These are phyloP conservation scores for Atrichornis clamosus DNA, from an alignment of 2,113 vertebrate genomes.

Conservation along the genomic window DNA sequence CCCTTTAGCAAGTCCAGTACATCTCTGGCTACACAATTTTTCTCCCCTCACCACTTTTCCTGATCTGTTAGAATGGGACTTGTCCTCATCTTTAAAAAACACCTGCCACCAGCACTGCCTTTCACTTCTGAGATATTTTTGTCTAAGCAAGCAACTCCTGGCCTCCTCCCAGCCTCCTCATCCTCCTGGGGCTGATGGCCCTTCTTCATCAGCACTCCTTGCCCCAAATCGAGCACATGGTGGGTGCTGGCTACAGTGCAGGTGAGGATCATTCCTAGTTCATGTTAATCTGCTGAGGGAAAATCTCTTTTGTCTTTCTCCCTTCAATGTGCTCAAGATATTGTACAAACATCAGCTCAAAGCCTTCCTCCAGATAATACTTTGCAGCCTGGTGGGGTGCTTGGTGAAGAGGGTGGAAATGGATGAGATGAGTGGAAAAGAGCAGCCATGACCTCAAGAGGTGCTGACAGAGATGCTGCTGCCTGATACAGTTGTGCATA, in stretches of 20 bases:
- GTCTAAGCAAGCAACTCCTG: rapidly evolving
- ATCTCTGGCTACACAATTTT: background rate
- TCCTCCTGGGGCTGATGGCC: background rate
- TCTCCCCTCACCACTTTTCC: background rate
- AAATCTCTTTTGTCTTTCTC: background rate
- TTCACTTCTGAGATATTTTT: background rate
- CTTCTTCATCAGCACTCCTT: background rate
- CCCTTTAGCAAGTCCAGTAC: background rate
- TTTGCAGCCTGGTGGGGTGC: background rate
- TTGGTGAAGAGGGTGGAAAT: background rate
- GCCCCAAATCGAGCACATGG: background rate
- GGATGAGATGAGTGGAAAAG: background rate
- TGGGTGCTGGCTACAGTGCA: background rate
- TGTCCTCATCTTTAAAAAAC: background rate
- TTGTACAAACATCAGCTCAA: rapidly evolving
- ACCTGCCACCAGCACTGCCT: background rate
- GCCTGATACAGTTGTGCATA: background rate
- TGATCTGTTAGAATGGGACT: background rate
- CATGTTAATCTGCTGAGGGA: background rate
- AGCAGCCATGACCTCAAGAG: background rate
- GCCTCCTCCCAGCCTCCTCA: background rate
- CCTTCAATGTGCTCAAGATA: background rate
- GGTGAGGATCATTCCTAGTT: background rate
- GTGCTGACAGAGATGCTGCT: background rate
- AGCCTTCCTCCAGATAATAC: background rate